A percentile compares a stretch with the other conserved stretches of the same genome.
Evolutionary conservation across 2,888 invertebrate species (phyloP).

Genomic region (Suillia variegata): DNA sequence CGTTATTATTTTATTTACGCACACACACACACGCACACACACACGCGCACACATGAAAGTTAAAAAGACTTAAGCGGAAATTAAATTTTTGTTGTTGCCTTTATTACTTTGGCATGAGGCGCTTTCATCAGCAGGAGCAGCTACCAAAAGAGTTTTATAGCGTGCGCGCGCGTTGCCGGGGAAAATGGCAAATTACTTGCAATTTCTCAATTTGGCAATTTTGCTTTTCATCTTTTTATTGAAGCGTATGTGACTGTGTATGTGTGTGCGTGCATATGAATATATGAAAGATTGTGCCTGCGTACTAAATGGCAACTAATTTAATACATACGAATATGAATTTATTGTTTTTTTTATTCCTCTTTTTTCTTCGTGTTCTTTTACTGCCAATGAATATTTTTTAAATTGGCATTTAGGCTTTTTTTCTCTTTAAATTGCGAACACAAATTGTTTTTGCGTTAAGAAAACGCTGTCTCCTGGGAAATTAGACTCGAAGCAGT

Average conservation of each 20-base stretch:
- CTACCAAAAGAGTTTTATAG: too few species aligned
- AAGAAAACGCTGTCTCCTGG: too few species aligned
- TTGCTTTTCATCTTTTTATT: neutral
- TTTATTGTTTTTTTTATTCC: neutral
- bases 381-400: neutral
- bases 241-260: neutral
- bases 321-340: neutral
- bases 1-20: too few species aligned
- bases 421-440: too few species aligned
- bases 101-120: neutral
- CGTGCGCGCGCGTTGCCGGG: neutral
- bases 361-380: neutral
- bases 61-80: constrained; percentile 8
- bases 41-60: neutral
- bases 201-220: neutral
- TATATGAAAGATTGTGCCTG: constrained; percentile 7
- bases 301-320: constrained; percentile 1
- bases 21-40: neutral
- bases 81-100: neutral
- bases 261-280: neutral
- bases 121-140: too few species aligned
- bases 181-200: neutral
- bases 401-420: too few species aligned
- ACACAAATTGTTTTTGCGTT: too few species aligned
- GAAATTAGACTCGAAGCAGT: too few species aligned